Conservation (phyloP, 2,888 invertebrate genomes). For the Apoda limacodes region DNA sequence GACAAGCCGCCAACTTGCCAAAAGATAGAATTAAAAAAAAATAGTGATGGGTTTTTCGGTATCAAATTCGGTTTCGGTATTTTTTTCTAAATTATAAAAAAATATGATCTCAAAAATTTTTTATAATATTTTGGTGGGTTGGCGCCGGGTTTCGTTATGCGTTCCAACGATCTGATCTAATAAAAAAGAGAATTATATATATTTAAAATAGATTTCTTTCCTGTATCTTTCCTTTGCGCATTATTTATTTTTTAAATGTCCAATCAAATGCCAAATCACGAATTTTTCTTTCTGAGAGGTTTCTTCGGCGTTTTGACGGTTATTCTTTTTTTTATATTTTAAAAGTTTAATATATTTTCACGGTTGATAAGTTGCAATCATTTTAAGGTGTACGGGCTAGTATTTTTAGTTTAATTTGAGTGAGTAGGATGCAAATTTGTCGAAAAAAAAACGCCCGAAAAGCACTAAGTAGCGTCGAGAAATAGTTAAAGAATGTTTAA, state of each 20-base stretch:
- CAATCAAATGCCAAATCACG: too few species aligned
- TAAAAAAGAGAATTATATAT: conserved; percentile 20
- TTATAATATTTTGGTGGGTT: conserved; percentile 30
- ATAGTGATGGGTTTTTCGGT: too few species aligned
- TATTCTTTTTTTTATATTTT: too few species aligned
- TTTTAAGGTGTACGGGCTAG: too few species aligned
- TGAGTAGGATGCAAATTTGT: too few species aligned
- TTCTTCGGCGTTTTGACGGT: too few species aligned
- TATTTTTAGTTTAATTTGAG: too few species aligned
- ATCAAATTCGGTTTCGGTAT: too few species aligned
- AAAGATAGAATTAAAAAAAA: conserved; percentile 1
- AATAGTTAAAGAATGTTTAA: conserved; percentile 21
- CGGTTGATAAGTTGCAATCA: too few species aligned
- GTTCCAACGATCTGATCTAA: conserved; percentile 44
- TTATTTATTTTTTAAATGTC: too few species aligned
- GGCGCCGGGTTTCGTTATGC: conserved; percentile 26
- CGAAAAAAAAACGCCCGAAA: conserved; percentile 11
- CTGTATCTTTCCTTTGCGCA: conserved; percentile 25
- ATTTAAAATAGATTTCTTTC: conserved; percentile 21
- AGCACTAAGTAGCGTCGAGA: conserved; percentile 20
- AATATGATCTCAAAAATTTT: conserved; percentile 31
- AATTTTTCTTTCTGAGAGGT: too few species aligned
- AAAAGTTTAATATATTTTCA: too few species aligned
- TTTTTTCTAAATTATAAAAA: conserved; percentile 3
- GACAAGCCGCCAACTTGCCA: conserved; percentile 25